Base-by-base conservation (phyloP, 2,113 vertebrate genomes). In the Saguinus imperator region DNA sequence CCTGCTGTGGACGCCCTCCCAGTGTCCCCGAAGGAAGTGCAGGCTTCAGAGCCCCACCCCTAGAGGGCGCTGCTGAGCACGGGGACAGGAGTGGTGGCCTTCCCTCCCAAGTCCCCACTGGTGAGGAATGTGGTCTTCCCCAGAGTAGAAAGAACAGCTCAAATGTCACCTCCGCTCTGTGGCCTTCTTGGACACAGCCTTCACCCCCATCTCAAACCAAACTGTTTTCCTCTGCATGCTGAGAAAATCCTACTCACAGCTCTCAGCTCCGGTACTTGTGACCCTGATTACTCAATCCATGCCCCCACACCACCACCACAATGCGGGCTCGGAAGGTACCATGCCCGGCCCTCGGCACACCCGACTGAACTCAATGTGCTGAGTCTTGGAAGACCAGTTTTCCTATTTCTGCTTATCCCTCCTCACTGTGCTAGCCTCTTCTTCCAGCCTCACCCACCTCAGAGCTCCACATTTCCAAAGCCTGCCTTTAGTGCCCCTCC, bases 321-420 rank as follows among this genome's bases (percentile, higher is more conserved):
- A n/a, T 13, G 0, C 9, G 0, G 32, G n/a, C 32, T 20, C 55
- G 21, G 37, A n/a, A 0, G 52, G 75, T 87, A 35, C 48, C 32
- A 80, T 5, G 0, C 50, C 66, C n/a, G 9, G 23, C n/a, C 40
- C 79, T 43, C 48, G 8, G 40, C 55, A n/a, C 7, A 18, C 37
- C 85, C 10, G 12, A 64, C 0, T 23, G 48, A 45, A 14, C 45
- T 0, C 8, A 25, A 64, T 23, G 11, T 3, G 50, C 35, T 18
- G 8, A 29, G 1, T 25, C 5, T 75, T 61, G 66, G 37, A 29
- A 75, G 32, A 45, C 21, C 16, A n/a, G 70, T 45, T 61, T 76
- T 50, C 12, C n/a, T 20, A 1, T 88, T 70, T 81, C 23, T 25
- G 11, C 32, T 76, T 13, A 43, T 17, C 50, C n/a, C 16, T n/a